Base-by-base conservation (phyloP, 2,113 vertebrate species). In the Mohoua ochrocephala region DNA sequence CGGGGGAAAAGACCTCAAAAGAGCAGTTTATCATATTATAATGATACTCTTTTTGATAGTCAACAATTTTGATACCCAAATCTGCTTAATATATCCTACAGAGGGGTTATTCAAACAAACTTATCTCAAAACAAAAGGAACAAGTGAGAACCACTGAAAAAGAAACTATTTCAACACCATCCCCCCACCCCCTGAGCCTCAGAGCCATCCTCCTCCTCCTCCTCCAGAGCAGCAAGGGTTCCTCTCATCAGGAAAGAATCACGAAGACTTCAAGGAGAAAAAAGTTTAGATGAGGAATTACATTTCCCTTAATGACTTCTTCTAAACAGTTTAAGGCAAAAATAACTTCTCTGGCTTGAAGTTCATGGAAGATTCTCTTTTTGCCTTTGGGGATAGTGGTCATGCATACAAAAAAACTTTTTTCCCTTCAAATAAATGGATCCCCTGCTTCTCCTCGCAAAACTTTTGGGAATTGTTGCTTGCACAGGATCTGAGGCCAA, bases 391-490 rank as follows among this genome's bases (percentile, higher is more conserved):
- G 30, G 16, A 27, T 3, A 54, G 47, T 1, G 5, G 30, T 9
- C 6, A 26, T 45, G 10, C 31, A 49, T 3, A 28, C 0, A 1
- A 15, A 31, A 61, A 35, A 77, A n/a, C 4, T 26, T 63, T 20
- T 7, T 49, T 44, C 18, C 18, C 14, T 70, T 27, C 65, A 75
- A 45, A 71, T 18, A 84, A 37, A 59, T 27, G 5, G 17, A 33
- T 44, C 44, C 44, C 30, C 33, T n/a, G n/a, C n/a, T 31, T 84
- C 49, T 26, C 35, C 22, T 31, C 37, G 31, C 22, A 63, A 27
- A 75, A 12, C 18, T 42, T 70, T 37, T 37, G 63, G 35, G 31
- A 77, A 54, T 15, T 33, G 35, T 23, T 42, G 13, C 35, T 70
- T 54, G 41, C 87, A 61, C 1, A 17, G 41, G 26, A 54, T 60